Evolutionary conservation across 1,140 invertebrate genomes (phyloP), one percentile per base, ranked within the genome.

Genomic region (Rhopalosiphum maidis): DNA sequence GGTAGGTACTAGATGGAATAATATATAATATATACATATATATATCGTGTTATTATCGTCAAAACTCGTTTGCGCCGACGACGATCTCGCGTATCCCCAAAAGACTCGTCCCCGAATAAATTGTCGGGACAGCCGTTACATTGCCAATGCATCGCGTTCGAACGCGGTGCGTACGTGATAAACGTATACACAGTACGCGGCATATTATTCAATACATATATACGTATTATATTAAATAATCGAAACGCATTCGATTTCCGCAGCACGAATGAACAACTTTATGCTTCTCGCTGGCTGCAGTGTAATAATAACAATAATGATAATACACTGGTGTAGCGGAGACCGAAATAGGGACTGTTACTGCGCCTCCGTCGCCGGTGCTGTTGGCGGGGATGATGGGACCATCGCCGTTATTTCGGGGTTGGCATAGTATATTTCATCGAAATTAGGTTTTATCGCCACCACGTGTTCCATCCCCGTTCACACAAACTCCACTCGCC

Each of bases 171-270:
- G 25, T 86, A 46, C 83, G 83, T 30, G 83, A 11, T 43, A 11
- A 46, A 86, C 85, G 41, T 21, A 30, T n/a, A 86, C 30, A 46
- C 25, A 43, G 30, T 46, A 46, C 21, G 5, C 37, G 22, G 6
- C 3, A 30, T 87, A n/a, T 21, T 11, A 25, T 43, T 46, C 46
- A 25, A 86, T 83, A n/a, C 18, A 77, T 35, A 68, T 83, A 85
- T 41, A 43, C 5, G n/a, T 22, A 46, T 21, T 8, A 35, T 87
- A 48, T 51, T 8, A 48, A 25, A 87, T 87, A n/a, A 87, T 68
- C 51, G 35, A 60, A 60, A 41, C 51, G 90, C 90, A 77, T 91
- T 91, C 41, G 55, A 91, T 91, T 91, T 91, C 60, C 60, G 90
- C 35, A 48, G 60, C 90, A 91, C 90, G 90, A 91, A 68, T 46